Base-by-base conservation (phyloP, 30 jellyfish, hydroid and myxozoan genomes). In the Turritopsis rubra region DNA sequence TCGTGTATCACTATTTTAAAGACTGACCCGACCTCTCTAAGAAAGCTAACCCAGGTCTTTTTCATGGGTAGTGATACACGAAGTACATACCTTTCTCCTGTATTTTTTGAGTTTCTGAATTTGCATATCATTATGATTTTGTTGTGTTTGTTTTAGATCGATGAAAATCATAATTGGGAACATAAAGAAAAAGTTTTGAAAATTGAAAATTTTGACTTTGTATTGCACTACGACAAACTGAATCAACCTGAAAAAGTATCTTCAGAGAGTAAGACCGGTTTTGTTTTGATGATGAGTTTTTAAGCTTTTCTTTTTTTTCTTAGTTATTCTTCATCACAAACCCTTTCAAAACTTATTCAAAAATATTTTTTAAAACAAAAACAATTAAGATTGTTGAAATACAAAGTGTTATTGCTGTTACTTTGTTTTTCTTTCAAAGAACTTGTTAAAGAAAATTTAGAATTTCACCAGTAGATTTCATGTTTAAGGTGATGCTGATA, bases 171-270 rank as follows among this genome's bases (percentile, higher is more conserved):
- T 68, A 27, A 68, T n/a, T 68, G 77, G 77, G 30, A n/a, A 23
- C 28, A n/a, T 68, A 23, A 68, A 68, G 28, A 23, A n/a, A 27
- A 68, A 1, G 77, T 23, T 1, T 22, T 88, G 13, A 53, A 81
- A 7, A 83, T 88, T 88, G 96, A 91, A 18, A 84, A 88, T 29
- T 88, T 88, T 73, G 65, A 74, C 22, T 88, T 88, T 71, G 75
- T 83, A 25, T 72, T 88, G 54, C 80, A 80, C 52, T 71, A 84
- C 54, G 89, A 88, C 79, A 79, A 75, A 75, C 70, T 88, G 65
- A 52, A 7, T 22, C 1, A 78, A 0, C 52, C 72, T 24, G 78
- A 72, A 54, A 60, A 23, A 54, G 83, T 71, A 18, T 7, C 83
- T 1, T 54, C 66, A 28, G 79, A 21, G 17, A 20, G 28, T 24